Base-by-base conservation (phyloP, 1,140 invertebrate genomes). In the Apis dorsata region DNA sequence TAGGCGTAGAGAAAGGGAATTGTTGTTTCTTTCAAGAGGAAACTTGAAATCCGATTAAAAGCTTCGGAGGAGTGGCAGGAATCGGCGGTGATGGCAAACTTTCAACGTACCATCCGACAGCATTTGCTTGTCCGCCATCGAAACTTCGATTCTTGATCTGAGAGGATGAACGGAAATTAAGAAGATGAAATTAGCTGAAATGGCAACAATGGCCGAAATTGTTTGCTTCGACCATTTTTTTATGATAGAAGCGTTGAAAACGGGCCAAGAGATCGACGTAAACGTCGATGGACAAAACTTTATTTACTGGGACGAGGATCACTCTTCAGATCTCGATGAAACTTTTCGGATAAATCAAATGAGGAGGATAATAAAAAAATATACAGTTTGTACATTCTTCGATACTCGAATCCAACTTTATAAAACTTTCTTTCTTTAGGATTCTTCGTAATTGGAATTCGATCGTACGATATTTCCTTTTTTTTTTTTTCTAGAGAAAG, bases 1-100 rank as follows among this genome's bases (percentile, higher is more conserved):
- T 49, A 53, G n/a, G 21, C 17, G 53, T 24, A 24, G 62, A 28
- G 62, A 66, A 66, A 62, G 53, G 28, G 62, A 63, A 65, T 68
- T 55, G 62, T 81, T 65, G 70, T 66, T 66, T 21, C n/a, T 57
- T 63, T 15, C 60, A 15, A 19, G 71, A n/a, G 62, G 15, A 75
- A 81, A 76, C 62, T 76, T 68, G 72, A 75, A 81, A 81, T 81
- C 79, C 62, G 79, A 76, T 81, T 81, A 81, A 76, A 65, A 74
- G 79, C 63, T 81, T 72, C 28, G 60, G 24, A 80, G 49, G 13
- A 13, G 17, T n/a, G 24, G 53, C 15, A 44, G 34, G 34, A 44
- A 59, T 57, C n/a, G 17, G 17, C 34, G 44, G 70, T n/a, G 11
- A 53, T 24, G 69, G 24, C 19, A 55, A 74, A 49, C 49, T 73